Conservation (phyloP, 2,113 vertebrate genomes). For the Columbina picui region DNA sequence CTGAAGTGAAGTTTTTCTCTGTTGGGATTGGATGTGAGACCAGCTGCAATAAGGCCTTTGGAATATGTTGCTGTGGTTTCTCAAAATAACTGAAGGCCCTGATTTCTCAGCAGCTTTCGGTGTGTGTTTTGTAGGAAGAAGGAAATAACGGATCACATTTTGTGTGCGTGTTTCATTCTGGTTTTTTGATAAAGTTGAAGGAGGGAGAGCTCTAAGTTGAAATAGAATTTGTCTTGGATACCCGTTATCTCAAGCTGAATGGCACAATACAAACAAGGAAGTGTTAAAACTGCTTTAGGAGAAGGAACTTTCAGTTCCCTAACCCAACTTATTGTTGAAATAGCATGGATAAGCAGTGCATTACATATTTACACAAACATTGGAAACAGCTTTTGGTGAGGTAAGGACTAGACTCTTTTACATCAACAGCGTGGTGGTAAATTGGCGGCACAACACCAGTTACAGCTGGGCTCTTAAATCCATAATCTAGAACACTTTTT, state of each 20-base stretch:
- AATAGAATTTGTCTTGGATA: not conserved
- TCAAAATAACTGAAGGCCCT: not conserved
- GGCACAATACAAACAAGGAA: conserved; percentile 10
- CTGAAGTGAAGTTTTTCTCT: not conserved
- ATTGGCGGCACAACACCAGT: not conserved
- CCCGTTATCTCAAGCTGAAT: not conserved
- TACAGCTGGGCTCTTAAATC: not conserved
- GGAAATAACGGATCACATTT: not conserved
- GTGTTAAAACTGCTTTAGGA: not conserved
- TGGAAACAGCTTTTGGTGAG: not conserved
- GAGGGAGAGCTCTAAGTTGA: not conserved
- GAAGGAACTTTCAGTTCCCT: conserved; percentile 17
- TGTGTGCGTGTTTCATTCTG: not conserved
- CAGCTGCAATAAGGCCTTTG: not conserved
- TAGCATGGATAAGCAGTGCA: not conserved
- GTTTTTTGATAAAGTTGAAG: not conserved
- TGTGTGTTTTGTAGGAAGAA: not conserved
- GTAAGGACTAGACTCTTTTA: not conserved
- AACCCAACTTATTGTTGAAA: not conserved
- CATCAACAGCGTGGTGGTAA: fast-evolving
- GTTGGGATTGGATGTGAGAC: not conserved
- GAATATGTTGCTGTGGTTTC: not conserved
- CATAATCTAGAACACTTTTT: not conserved
- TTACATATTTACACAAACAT: fast-evolving
- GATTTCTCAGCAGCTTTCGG: not conserved